Evolutionary conservation across 2,113 vertebrate genomes (phyloP).

Genomic region (Lagopus muta): DNA sequence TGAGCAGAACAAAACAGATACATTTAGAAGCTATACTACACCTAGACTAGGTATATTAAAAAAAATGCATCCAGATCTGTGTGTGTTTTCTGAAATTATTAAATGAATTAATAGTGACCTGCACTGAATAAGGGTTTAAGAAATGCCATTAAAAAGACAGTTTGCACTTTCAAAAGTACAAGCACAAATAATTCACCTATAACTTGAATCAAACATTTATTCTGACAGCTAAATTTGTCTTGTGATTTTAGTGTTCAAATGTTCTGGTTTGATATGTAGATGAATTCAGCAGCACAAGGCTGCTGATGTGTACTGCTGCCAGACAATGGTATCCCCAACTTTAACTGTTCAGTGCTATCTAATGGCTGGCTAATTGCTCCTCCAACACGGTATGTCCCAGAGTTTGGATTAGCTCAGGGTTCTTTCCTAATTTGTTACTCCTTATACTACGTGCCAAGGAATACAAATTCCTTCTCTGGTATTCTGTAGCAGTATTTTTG

Average conservation of each 20-base stretch:
- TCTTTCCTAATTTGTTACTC: background rate
- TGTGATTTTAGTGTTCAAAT: background rate
- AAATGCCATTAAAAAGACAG: background rate
- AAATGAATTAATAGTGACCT: background rate
- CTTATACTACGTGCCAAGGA: background rate
- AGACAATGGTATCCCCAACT: background rate
- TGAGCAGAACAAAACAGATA: background rate
- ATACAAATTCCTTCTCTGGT: background rate
- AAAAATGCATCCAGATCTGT: background rate
- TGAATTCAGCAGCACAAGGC: slow-evolving; percentile 35
- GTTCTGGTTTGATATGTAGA: background rate
- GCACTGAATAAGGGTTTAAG: background rate
- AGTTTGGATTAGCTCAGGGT: background rate
- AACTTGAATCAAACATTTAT: background rate
- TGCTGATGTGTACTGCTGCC: background rate
- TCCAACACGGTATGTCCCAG: background rate
- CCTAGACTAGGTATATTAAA: background rate
- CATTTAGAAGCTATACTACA: accelerated
- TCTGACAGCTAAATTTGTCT: background rate
- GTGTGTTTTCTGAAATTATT: background rate
- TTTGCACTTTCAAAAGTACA: background rate
- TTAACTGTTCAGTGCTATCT: background rate
- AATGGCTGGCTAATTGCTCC: background rate
- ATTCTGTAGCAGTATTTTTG: background rate
- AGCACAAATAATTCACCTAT: background rate